Evolutionary conservation across 2,797 vertebrate species (phyloP).

Genomic region (Poeciliopsis paucimaculata): DNA sequence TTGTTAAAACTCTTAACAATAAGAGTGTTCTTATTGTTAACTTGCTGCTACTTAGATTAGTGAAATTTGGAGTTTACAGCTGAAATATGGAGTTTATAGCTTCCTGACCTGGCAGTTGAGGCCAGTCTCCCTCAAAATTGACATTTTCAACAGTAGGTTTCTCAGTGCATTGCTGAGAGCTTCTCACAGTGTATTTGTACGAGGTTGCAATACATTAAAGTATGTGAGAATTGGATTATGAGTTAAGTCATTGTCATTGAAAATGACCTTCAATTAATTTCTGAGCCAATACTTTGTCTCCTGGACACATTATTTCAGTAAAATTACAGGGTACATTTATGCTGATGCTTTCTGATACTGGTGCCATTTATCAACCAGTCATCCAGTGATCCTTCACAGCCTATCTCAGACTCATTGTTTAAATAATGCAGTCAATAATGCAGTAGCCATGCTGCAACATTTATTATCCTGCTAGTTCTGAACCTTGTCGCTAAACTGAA

Average conservation of each 20-base stretch:
- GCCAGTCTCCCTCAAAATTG: background rate
- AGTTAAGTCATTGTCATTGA: constrained; percentile 29
- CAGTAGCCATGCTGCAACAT: background rate
- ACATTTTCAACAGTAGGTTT: background rate
- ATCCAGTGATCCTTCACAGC: constrained; percentile 38
- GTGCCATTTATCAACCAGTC: constrained; percentile 21
- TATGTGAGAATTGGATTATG: background rate
- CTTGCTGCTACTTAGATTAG: background rate
- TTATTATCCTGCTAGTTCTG: background rate
- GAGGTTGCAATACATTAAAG: background rate
- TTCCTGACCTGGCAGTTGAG: background rate
- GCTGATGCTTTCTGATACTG: constrained; percentile 21
- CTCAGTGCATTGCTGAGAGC: background rate
- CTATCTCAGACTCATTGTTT: constrained; percentile 7
- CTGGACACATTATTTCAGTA: background rate
- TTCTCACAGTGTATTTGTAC: background rate
- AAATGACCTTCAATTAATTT: constrained; percentile 14
- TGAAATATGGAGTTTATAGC: background rate
- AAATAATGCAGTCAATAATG: constrained; percentile 23
- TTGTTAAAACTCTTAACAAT: background rate
- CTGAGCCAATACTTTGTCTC: constrained; percentile 2
- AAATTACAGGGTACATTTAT: constrained; percentile 2
- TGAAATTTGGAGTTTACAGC: background rate
- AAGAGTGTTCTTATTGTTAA: background rate
- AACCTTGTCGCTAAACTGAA: constrained; percentile 4